Evolutionary conservation across 2,797 vertebrate genomes (phyloP), one percentile per base, ranked within the genome.

Genomic region (Coregonus suidteri): DNA sequence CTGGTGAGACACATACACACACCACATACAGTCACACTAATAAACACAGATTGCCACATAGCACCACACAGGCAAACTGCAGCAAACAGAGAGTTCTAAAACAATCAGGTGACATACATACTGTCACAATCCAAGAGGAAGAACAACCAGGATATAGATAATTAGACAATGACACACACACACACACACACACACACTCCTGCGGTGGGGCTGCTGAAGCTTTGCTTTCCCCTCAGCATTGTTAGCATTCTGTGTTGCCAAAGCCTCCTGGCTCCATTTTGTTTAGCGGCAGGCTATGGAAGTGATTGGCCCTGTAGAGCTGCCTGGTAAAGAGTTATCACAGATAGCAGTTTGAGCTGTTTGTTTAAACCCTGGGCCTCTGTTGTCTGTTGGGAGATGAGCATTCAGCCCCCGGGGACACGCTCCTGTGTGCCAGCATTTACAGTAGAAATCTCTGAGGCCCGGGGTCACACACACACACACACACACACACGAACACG

Each of bases 1-100:
- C 94, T 99, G 95, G 98, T 99, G 90, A 91, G 95, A 86, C 6
- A 68, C 78, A 41, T 6, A 34, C 31, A 34, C 31, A 34, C 31
- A 34, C 31, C 31, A 34, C 31, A 34, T 34, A 34, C 31, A 34
- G 31, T 34, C 69, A 70, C 52, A 37, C 52, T 59, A 52, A 59
- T 52, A 70, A 13, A 71, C 75, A 72, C 78, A 30, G 64, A 74
- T 35, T 47, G 66, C 47, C 76, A 15, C 75, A 75, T 25, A 75
- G 34, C 67, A 75, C 74, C 41, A 7, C 18, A 62, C 75, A 74
- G 9, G 77, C 31, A 75, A 73, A 20, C 25, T 37, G 15, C 25
- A 25, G 25, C 25, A 25, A 25, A 25, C 25, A 25, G 62, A 6
- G 15, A n/a, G 15, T 3, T 34, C 1, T 2, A 64, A 25, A 67